Evolutionary conservation across 2,113 vertebrate species (phyloP), one percentile per base, ranked within the genome.

Genomic region (Acinonyx jubatus): DNA sequence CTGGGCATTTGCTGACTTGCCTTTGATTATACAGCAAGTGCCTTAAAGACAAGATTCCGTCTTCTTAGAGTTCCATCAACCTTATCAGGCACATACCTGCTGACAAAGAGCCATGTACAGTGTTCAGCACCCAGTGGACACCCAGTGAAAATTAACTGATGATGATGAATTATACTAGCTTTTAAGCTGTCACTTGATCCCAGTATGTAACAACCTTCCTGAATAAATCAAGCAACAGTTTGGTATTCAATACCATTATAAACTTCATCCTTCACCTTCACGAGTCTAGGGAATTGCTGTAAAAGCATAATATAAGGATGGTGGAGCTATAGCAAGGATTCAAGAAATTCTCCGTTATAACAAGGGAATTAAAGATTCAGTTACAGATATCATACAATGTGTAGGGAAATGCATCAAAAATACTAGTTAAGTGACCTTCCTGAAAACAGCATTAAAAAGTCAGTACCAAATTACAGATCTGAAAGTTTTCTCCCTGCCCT

Each of bases 161-260:
- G 93, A 95, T 98, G 97, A 98, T 98, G 95, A 98, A 98, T 98
- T 98, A 98, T 96, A 95, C 92, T 81, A 88, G 96, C 95, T 98
- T 98, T 97, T 98, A 98, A 96, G 97, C 97, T 97, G 97, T 98
- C 98, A 98, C 76, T 96, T 95, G 97, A 97, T 97, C 89, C 93
- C 87, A 79, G 94, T 89, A 90, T 92, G 73, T 95, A 97, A 97
- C 94, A 95, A 97, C 95, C 94, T 97, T 92, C 76, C 96, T 97
- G 97, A 97, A 98, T 98, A 98, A 98, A 98, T 98, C 94, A 96
- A 98, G 97, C 96, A 97, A 98, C 93, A 96, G 97, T 98, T 98
- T 96, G 95, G 74, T 94, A 97, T 97, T 97, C 94, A 88, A 76
- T 87, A 92, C 88, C 95, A 97, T 98, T 98, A 98, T 95, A 98